Conservation (phyloP, 2,888 invertebrate genomes). For the Volucella inanis region DNA sequence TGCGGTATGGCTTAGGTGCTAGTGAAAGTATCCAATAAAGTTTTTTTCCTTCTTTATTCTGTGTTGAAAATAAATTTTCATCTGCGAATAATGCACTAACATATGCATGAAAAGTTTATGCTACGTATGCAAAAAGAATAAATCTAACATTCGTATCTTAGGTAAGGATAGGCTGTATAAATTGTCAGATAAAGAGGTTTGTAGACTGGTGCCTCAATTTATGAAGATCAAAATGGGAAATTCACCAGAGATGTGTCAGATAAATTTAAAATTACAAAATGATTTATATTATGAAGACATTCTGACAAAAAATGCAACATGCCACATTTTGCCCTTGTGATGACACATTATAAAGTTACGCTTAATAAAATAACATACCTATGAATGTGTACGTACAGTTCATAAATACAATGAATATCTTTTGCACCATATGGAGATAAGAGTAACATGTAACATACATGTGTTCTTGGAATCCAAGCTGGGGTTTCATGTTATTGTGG, state of each 20-base stretch:
- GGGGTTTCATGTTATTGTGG: slow-evolving; percentile 22
- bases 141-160: no score
- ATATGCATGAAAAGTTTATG: no score
- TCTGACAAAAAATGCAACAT: slow-evolving; percentile 23
- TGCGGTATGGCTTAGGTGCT: neutral
- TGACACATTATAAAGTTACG: slow-evolving; percentile 8
- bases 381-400: no score
- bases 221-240: no score
- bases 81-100: slow-evolving; percentile 3
- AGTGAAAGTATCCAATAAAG: neutral
- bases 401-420: no score
- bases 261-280: neutral
- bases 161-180: no score
- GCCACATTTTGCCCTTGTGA: slow-evolving; percentile 17
- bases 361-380: no score
- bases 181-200: no score
- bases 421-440: neutral
- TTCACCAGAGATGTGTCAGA: neutral
- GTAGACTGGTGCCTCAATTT: no score
- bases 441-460: slow-evolving; percentile 7
- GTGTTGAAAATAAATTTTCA: neutral
- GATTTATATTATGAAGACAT: neutral
- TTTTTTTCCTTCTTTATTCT: slow-evolving; percentile 1
- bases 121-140: no score
- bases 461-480: neutral